Percentiles rank a stretch among this genome's conserved stretches.
phyloP scores from a whole-genome alignment of 2,888 invertebrate genomes.

The Rhynchonema sp. region DNA sequence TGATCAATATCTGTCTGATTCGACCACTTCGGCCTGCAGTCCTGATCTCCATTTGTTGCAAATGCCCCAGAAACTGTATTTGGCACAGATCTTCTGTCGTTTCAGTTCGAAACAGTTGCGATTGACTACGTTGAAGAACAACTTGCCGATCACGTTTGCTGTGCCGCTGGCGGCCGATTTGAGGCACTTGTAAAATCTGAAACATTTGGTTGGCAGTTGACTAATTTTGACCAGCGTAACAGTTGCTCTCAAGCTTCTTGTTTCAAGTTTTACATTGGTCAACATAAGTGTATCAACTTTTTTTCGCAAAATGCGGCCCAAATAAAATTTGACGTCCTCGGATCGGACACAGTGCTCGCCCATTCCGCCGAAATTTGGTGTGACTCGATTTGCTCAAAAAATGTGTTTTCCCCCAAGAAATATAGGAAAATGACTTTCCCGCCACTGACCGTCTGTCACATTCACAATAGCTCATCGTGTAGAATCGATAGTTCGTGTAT shows the following conservation, averaged over 20 bases:
- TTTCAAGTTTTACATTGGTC: no score
- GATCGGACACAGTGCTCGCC: no score
- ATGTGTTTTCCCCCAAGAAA: background rate
- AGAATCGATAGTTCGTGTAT: background rate
- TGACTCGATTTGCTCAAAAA: background rate
- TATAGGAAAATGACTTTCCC: no score
- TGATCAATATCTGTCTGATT: background rate
- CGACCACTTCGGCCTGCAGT: background rate
- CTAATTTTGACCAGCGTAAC: no score
- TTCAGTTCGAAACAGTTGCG: slow-evolving; percentile 75
- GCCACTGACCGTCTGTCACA: slow-evolving; percentile 1
- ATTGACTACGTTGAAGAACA: slow-evolving; percentile 87
- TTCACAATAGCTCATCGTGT: slow-evolving; percentile 1
- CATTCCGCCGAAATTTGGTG: no score
- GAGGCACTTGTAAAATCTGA: slow-evolving; percentile 73
- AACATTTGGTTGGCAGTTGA: no score
- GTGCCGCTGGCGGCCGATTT: slow-evolving; percentile 66
- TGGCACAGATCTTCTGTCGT: slow-evolving; percentile 52
- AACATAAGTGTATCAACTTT: no score
- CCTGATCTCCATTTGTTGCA: slow-evolving; percentile 37
- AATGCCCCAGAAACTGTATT: slow-evolving; percentile 59
- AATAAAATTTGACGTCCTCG: no score
- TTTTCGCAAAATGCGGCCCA: no score
- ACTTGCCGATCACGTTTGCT: slow-evolving; percentile 67
- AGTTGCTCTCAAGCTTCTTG: no score